Conservation (phyloP, 2,113 vertebrate species). For the Petrocephalus zakoni region DNA sequence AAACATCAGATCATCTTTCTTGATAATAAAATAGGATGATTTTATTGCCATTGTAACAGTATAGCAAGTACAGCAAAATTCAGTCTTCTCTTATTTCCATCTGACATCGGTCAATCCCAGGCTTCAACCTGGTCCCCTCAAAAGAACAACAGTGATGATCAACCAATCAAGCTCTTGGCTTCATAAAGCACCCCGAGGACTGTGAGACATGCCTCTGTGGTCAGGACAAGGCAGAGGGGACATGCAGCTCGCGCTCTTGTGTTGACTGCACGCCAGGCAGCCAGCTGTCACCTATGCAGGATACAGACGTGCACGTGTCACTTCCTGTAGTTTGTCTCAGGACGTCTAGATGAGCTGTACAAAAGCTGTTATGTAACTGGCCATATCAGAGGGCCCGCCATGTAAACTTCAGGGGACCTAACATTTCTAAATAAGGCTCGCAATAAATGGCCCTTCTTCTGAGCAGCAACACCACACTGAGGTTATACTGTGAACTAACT, state of each 20-base stretch:
- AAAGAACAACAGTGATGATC: not conserved
- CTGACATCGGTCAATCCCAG: not conserved
- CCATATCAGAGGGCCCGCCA: not conserved
- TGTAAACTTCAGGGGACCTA: not conserved
- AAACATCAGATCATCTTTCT: not conserved
- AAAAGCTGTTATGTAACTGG: not conserved
- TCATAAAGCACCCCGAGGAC: not conserved
- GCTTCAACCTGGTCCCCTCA: not conserved
- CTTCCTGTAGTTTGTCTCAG: not conserved
- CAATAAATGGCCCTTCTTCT: not conserved
- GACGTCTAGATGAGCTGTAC: not conserved
- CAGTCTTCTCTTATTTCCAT: not conserved
- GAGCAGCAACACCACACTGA: not conserved
- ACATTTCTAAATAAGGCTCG: not conserved
- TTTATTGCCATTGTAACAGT: not conserved
- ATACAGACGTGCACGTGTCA: not conserved
- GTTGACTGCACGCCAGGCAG: constrained; percentile 23
- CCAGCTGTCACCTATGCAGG: not conserved
- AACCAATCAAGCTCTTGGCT: not conserved
- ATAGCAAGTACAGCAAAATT: not conserved
- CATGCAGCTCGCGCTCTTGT: constrained; percentile 27
- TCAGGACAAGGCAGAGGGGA: not conserved
- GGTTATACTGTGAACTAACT: not conserved
- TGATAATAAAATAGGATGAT: not conserved
- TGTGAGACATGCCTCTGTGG: not conserved